These are phyloP conservation scores for Drosophila barbarae DNA, from an alignment of 2,888 invertebrate genomes.

Conservation along the genomic window DNA sequence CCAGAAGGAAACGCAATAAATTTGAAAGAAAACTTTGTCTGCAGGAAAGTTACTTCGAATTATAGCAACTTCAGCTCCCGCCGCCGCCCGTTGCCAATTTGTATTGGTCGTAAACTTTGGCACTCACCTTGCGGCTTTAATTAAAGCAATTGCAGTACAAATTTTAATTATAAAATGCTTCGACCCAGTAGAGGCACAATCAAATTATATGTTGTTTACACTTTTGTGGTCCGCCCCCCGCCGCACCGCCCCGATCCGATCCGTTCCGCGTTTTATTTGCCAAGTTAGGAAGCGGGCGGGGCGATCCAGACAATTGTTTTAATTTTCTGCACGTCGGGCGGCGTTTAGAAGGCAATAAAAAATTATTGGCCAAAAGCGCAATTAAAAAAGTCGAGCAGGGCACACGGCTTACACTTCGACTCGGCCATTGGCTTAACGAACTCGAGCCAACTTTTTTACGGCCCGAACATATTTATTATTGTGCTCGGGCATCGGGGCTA, in stretches of 20 bases:
- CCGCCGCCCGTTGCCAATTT: conserved; percentile 35
- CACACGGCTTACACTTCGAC: conserved; percentile 15
- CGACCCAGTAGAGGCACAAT: conserved; percentile 28
- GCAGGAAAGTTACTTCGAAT: conserved; percentile 24
- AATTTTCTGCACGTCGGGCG: conserved; percentile 47
- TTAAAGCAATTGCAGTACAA: conserved; percentile 65
- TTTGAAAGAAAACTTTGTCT: conserved; percentile 39
- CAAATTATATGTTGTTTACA: conserved; percentile 44
- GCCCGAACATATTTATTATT: conserved; percentile 60
- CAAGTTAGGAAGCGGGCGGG: conserved; percentile 32
- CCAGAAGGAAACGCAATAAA: conserved; percentile 28
- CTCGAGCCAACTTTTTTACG: conserved; percentile 60
- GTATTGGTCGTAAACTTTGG: conserved; percentile 50
- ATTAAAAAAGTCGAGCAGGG: conserved; percentile 67
- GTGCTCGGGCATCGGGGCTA: conserved; percentile 25
- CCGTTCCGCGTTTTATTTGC: conserved; percentile 42
- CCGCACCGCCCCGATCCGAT: background rate
- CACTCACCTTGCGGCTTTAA: conserved; percentile 56
- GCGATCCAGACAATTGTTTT: conserved; percentile 62
- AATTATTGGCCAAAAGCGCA: conserved; percentile 58
- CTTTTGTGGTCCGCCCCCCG: conserved; percentile 26
- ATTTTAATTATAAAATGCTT: conserved; percentile 64
- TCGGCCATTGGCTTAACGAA: conserved; percentile 39
- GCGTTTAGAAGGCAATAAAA: conserved; percentile 64
- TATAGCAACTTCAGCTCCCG: conserved; percentile 5